These are phyloP conservation scores for Brotula barbata DNA, from an alignment of 2,797 vertebrate species.

Conservation along the genomic window DNA sequence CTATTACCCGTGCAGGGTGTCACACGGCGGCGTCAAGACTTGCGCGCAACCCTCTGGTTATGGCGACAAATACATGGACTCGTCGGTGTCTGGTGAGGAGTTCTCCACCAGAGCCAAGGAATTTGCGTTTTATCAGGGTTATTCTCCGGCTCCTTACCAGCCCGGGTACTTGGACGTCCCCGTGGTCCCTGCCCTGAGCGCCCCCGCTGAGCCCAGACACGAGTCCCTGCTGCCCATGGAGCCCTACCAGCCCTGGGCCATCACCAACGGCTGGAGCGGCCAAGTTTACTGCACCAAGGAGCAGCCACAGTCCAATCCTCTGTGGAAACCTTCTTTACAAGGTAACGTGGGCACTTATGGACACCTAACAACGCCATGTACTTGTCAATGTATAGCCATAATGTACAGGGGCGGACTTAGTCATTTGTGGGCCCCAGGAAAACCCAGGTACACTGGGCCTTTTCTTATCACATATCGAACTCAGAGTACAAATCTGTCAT, in stretches of 20 bases:
- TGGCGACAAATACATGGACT: constrained; percentile 94
- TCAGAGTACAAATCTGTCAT: no score
- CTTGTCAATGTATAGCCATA: background rate
- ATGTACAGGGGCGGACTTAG: no score
- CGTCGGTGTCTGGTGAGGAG: constrained; percentile 91
- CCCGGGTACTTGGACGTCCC: constrained; percentile 95
- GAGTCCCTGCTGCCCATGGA: constrained; percentile 94
- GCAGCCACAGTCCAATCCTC: constrained; percentile 88
- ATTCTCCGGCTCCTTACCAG: constrained; percentile 92
- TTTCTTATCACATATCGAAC: no score
- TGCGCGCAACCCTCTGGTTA: constrained; percentile 90
- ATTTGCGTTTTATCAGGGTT: constrained; percentile 97
- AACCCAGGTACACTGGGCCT: no score
- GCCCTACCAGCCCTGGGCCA: constrained; percentile 96
- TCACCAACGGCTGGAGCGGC: constrained; percentile 96
- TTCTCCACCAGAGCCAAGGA: constrained; percentile 94
- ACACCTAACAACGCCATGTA: background rate
- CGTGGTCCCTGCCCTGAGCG: constrained; percentile 88
- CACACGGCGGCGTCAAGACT: constrained; percentile 90
- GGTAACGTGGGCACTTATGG: constrained; percentile 75
- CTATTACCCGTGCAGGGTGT: constrained; percentile 95
- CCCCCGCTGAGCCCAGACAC: constrained; percentile 89
- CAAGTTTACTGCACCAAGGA: constrained; percentile 98
- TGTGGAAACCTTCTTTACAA: constrained; percentile 95
- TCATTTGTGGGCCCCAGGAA: no score